Conservation (phyloP, 2,797 vertebrate species). For the Tangara arthus region DNA sequence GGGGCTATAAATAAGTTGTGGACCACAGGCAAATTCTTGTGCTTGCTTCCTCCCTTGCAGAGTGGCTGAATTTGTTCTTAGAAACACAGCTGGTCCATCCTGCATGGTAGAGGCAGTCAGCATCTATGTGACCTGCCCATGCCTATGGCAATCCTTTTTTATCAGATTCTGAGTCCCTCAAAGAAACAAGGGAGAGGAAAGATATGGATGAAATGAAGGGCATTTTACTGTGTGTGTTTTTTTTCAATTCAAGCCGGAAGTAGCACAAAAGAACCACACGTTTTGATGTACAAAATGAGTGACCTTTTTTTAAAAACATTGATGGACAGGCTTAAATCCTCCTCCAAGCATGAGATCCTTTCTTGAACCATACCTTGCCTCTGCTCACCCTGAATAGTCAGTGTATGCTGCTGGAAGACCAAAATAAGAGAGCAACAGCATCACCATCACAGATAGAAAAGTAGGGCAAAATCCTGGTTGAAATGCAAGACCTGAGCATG, state of each 20-base stretch:
- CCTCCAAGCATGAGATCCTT: background rate
- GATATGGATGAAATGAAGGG: background rate
- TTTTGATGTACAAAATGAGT: background rate
- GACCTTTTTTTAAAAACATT: background rate
- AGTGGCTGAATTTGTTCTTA: background rate
- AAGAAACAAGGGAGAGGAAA: background rate
- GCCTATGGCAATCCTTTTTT: background rate
- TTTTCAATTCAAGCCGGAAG: background rate
- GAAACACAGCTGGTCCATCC: background rate
- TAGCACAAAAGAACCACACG: background rate
- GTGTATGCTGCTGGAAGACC: background rate
- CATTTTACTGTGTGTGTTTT: fast-evolving
- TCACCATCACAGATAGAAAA: background rate
- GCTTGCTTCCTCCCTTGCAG: background rate
- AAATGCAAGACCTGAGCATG: background rate
- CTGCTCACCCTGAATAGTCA: background rate
- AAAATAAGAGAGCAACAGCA: background rate
- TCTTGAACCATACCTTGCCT: background rate
- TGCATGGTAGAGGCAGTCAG: background rate
- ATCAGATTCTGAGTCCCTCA: background rate
- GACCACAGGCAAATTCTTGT: background rate
- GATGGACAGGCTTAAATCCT: background rate
- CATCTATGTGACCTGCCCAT: background rate
- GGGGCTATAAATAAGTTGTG: background rate
- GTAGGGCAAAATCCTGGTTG: background rate